A percentile compares a stretch with the other conserved stretches of the same genome.
These are phyloP conservation scores for Drosophila ironensis DNA, from an alignment of 1,140 invertebrate genomes.

Conservation along the genomic window DNA sequence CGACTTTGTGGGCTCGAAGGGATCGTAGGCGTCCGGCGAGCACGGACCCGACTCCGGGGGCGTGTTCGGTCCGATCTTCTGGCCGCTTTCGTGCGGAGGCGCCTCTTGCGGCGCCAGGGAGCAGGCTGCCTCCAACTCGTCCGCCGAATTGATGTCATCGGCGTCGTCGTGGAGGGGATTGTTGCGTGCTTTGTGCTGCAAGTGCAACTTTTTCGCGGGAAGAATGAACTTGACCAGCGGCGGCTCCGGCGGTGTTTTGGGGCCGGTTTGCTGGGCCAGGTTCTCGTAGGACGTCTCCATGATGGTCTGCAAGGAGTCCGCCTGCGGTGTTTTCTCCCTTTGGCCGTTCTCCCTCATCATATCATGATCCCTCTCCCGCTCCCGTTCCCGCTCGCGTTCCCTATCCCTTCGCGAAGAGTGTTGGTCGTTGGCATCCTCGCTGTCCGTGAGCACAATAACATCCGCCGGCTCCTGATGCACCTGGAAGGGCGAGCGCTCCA, in stretches of 20 bases:
- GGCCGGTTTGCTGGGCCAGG: conserved; percentile 82
- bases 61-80: conserved; percentile 82
- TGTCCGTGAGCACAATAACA: conserved; percentile 91
- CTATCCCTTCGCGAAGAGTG: conserved; percentile 22
- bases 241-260: conserved; percentile 89
- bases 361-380: conserved; percentile 31
- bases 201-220: conserved; percentile 82
- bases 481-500: conserved; percentile 91
- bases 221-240: conserved; percentile 87
- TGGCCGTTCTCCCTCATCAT: conserved; percentile 54
- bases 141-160: conserved; percentile 79
- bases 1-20: conserved; percentile 93
- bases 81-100: conserved; percentile 22
- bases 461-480: conserved; percentile 90
- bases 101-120: conserved; percentile 14
- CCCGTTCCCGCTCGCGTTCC: background rate
- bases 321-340: conserved; percentile 63
- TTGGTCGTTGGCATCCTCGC: conserved; percentile 85
- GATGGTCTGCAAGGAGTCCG: conserved; percentile 61
- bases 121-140: conserved; percentile 57
- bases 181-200: conserved; percentile 84
- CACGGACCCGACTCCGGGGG: conserved; percentile 81
- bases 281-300: conserved; percentile 74
- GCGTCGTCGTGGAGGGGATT: conserved; percentile 85
- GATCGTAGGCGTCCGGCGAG: conserved; percentile 89